phyloP scores from a whole-genome alignment of 2,797 vertebrate genomes.

The Chiroxiphia lanceolata region DNA sequence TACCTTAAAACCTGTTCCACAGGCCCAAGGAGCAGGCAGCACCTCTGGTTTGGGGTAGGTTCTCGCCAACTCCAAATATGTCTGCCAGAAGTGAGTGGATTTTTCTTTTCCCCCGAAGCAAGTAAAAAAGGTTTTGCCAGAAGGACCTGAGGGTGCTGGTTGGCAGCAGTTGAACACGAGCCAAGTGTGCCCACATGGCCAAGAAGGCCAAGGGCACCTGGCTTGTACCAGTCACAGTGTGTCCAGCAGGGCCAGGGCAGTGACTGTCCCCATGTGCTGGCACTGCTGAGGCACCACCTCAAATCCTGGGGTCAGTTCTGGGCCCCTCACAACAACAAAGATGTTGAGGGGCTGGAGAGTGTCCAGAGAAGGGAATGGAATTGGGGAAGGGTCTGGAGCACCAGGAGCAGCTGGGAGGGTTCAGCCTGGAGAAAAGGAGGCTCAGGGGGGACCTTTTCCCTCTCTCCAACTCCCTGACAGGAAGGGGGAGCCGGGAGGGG shows the following conservation, averaged over 20 bases:
- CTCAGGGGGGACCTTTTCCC: not conserved
- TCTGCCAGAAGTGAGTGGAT: not conserved
- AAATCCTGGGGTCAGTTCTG: fast-evolving
- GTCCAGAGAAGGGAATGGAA: not conserved
- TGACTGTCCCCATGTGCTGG: fast-evolving
- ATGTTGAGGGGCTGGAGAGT: not conserved
- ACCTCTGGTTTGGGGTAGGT: not conserved
- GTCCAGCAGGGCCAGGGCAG: not conserved
- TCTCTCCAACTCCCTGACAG: not conserved
- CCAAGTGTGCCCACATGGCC: not conserved
- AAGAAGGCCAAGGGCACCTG: fast-evolving
- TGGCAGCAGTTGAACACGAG: not conserved
- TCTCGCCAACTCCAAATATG: not conserved
- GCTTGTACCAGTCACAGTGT: not conserved
- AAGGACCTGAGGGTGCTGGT: not conserved
- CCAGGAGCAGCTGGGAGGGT: not conserved
- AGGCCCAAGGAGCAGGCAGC: not conserved
- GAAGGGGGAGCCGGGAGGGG: fast-evolving
- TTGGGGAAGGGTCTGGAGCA: not conserved
- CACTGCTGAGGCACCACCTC: not conserved
- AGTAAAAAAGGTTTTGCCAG: not conserved
- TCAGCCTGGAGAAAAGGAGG: not conserved
- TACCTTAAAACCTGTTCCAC: not conserved
- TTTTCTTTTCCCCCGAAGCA: not conserved
- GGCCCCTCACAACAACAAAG: not conserved